Evolutionary conservation across 2,888 invertebrate species (phyloP), one percentile per base, ranked within the genome.

Genomic region (Sinhomidia bicolor): DNA sequence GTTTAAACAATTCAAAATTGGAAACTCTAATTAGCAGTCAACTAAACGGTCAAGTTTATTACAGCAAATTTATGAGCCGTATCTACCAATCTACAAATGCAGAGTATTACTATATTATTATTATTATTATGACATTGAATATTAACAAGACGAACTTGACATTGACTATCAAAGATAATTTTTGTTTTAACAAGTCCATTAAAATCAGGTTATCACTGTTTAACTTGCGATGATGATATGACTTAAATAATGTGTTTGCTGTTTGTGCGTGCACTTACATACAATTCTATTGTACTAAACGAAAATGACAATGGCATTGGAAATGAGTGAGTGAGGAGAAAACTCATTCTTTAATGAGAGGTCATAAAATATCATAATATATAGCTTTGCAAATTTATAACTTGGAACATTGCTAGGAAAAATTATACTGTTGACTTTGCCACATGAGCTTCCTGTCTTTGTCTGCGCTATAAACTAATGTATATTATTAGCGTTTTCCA

Each of bases 391-490:
- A 76, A 29, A 76, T 12, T 29, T 6, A 26, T 9, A 26, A 44
- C 17, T 29, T 41, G 71, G 17, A 17, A n/a, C n/a, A n/a, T n/a
- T n/a, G n/a, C n/a, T 62, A 62, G 23, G 71, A 71, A 74, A 12
- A 32, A 36, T 78, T 79, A 23, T 20, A 78, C 7, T 79, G n/a
- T 47, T n/a, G 10, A 20, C 12, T 26, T 71, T 14, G n/a, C 76
- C 0, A 14, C 51, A 78, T 85, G 76, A 74, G 78, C 85, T 85
- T 85, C 85, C 85, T 83, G 83, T 83, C 57, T 71, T 74, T 60
- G 60, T 79, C 26, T 60, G 23, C 32, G 14, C 26, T 74, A 47
- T 12, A 32, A 41, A 32, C 62, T 41, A 68, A 41, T 41, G 68
- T 41, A n/a, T 68, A 68, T 41, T 9, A 68, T 68, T 68, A 68